Evolutionary conservation across 2,797 vertebrate species (phyloP).

Genomic region (Neosalanx taihuensis): DNA sequence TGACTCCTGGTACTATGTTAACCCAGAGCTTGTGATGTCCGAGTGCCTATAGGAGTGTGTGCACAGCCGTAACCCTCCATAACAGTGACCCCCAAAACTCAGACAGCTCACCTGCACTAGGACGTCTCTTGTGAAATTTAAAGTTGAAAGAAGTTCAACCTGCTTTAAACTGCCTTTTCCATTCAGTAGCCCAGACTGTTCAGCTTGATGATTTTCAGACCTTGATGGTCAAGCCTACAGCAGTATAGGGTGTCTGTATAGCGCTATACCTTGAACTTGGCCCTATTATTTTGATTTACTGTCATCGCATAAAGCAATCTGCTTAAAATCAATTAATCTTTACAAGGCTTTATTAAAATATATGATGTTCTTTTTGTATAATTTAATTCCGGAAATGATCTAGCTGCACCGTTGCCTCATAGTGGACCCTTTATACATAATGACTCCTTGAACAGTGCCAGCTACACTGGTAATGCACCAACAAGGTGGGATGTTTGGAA

Average conservation of each 20-base stretch:
- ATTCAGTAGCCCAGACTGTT: too few relatives aligned
- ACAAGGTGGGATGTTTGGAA: conserved; percentile 41
- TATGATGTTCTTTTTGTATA: conserved; percentile 14
- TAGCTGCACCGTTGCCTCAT: conserved; percentile 26
- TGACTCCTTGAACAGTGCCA: conserved; percentile 36
- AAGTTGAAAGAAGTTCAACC: too few relatives aligned
- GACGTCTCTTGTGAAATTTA: too few relatives aligned
- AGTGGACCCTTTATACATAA: conserved; percentile 45
- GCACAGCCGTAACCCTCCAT: too few relatives aligned
- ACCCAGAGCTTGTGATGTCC: too few relatives aligned
- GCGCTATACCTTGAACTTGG: not conserved
- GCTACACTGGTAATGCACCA: conserved; percentile 43
- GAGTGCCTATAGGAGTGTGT: too few relatives aligned
- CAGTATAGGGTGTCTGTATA: not conserved
- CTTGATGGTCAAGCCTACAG: too few relatives aligned
- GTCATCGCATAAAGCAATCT: conserved; percentile 10
- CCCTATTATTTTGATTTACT: conserved; percentile 9
- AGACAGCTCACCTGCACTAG: too few relatives aligned
- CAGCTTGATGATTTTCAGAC: too few relatives aligned
- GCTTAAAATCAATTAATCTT: conserved; percentile 22
- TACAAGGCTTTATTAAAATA: conserved; percentile 14
- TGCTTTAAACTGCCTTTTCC: too few relatives aligned
- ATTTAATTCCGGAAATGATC: conserved; percentile 32
- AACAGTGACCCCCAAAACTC: too few relatives aligned
- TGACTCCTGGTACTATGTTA: not conserved